These are phyloP conservation scores for Hyphantria cunea DNA, from an alignment of 1,140 invertebrate species.

Conservation along the genomic window DNA sequence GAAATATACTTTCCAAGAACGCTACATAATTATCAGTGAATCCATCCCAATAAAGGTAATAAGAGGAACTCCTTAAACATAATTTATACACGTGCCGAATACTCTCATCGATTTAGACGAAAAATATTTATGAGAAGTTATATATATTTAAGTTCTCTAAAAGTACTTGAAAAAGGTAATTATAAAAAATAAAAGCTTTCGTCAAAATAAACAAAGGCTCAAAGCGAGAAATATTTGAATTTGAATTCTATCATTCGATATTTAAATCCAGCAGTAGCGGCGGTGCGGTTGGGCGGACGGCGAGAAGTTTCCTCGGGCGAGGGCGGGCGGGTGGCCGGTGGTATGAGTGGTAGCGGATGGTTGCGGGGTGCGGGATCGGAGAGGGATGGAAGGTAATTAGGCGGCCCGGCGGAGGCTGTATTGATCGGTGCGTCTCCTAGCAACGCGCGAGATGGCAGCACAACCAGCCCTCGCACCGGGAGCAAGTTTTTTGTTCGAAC, in stretches of 20 bases:
- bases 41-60: constrained; percentile 14
- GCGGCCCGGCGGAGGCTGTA: constrained; percentile 80
- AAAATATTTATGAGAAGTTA: constrained; percentile 19
- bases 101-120: constrained; percentile 8
- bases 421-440: constrained; percentile 76
- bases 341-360: constrained; percentile 30
- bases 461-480: constrained; percentile 60
- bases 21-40: constrained; percentile 4
- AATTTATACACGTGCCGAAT: neutral
- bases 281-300: constrained; percentile 53
- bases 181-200: constrained; percentile 37
- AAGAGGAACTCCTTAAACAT: constrained; percentile 3
- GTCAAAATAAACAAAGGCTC: constrained; percentile 66
- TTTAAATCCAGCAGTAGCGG: constrained; percentile 68
- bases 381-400: constrained; percentile 66
- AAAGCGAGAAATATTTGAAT: constrained; percentile 75
- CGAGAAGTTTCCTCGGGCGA: constrained; percentile 40
- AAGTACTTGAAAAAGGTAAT: constrained; percentile 21
- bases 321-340: constrained; percentile 39
- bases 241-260: constrained; percentile 80
- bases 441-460: constrained; percentile 78
- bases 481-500: constrained; percentile 68
- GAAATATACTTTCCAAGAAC: neutral
- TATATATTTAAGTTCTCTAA: neutral
- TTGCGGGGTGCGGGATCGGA: constrained; percentile 34